These are phyloP conservation scores for Tridacna gigas DNA, from an alignment of 2,888 invertebrate genomes.

Conservation along the genomic window DNA sequence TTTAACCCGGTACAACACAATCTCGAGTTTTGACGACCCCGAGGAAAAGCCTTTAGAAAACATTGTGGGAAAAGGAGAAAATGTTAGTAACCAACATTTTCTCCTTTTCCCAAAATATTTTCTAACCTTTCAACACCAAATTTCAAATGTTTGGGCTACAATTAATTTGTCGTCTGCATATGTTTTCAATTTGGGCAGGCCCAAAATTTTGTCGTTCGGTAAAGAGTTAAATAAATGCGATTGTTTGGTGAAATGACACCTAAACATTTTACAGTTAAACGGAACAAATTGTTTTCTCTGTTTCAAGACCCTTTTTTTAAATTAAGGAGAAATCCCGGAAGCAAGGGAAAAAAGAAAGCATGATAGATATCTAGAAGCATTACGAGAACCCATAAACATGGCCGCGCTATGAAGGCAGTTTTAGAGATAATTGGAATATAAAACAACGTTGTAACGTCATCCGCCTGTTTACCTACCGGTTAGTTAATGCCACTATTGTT, in stretches of 20 bases:
- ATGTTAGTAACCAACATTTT: not conserved
- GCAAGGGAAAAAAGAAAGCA: not conserved
- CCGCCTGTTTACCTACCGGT: conserved; percentile 23
- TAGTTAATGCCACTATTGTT: conserved; percentile 30
- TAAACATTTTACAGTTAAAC: too few species aligned
- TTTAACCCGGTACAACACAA: too few species aligned
- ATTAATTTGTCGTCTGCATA: too few species aligned
- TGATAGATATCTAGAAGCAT: not conserved
- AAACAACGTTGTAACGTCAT: conserved; percentile 15
- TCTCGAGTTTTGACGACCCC: too few species aligned
- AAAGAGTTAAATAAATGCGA: too few species aligned
- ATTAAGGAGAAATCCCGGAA: too few species aligned
- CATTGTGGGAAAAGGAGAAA: not conserved
- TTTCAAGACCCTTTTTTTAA: too few species aligned
- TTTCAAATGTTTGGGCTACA: too few species aligned
- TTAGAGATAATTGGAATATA: not conserved
- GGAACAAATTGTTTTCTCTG: too few species aligned
- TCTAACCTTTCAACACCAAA: not conserved
- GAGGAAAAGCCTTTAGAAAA: not conserved
- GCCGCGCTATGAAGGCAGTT: not conserved
- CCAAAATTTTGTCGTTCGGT: too few species aligned
- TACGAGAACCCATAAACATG: not conserved
- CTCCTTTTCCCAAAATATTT: not conserved
- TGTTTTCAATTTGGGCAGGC: too few species aligned
- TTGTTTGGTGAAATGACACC: too few species aligned